Evolutionary conservation across 2,888 invertebrate species (phyloP), one percentile per base, ranked within the genome.

Genomic region (Schizotus pectinicornis): DNA sequence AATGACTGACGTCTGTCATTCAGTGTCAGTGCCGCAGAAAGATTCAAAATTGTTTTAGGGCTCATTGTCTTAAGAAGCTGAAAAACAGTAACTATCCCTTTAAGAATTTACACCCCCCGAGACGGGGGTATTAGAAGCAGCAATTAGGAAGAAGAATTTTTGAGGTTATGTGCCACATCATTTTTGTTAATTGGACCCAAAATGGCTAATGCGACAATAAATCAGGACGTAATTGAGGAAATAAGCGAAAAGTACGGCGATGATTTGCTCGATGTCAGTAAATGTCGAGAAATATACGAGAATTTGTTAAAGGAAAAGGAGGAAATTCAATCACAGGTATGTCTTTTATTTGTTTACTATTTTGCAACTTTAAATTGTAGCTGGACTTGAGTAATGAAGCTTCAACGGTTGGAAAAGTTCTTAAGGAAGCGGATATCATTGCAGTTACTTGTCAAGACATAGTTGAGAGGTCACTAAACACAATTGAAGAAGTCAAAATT

Each of bases 311-410:
- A 75, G 43, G 78, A 81, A 49, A 81, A 80, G 68, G 67, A 72
- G 65, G 72, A 75, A 33, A 77, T 84, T 50, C 77, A 80, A 71
- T 76, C 80, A 70, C 77, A 80, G 67, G 83, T 84, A 45, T 35
- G 32, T 43, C 41, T 36, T 46, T 47, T 35, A 5, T 12, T 36
- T 7, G 2, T 9, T 8, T 34, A 6, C 6, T 6, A 32, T 30
- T 39, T 31, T 7, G 38, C n/a, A 37, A 7, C 34, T 47, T 42
- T 36, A 13, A 38, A 14, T 36, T 70, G 61, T 59, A 70, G 69
- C 47, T 91, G 31, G 84, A 86, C 63, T 77, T 86, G 71, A 84
- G 83, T 8, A 87, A 86, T 67, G 81, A 82, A 64, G 85, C 87
- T 68, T 80, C 84, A 60, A 84, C 84, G 65, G 86, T 89, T 7